Evolutionary conservation across 2,888 invertebrate genomes (phyloP).

Genomic region (Scrobipalpa costella): DNA sequence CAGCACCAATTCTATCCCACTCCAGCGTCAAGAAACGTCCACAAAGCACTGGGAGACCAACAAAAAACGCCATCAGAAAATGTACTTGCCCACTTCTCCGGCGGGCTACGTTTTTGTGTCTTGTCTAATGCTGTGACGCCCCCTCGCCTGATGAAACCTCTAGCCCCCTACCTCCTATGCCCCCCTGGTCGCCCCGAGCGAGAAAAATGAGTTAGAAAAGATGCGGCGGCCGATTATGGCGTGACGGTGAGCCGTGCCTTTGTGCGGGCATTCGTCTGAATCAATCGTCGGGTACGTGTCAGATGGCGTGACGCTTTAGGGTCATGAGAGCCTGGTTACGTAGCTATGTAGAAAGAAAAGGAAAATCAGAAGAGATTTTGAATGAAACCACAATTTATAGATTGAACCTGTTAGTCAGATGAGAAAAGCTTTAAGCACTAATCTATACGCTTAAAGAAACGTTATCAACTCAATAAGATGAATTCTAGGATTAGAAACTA

Average conservation of each 20-base stretch:
- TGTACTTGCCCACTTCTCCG: constrained; percentile 71
- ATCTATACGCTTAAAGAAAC: background rate
- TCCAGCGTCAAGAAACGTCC: constrained; percentile 36
- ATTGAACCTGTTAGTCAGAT: no score
- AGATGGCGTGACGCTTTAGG: constrained; percentile 47
- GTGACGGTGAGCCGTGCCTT: constrained; percentile 64
- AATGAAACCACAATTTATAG: no score
- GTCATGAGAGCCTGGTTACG: constrained; percentile 48
- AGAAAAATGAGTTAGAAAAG: constrained; percentile 82
- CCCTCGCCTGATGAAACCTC: constrained; percentile 68
- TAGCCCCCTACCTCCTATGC: constrained; percentile 35
- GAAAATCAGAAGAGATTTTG: no score
- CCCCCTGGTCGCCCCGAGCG: constrained; percentile 61
- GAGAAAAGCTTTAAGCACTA: background rate
- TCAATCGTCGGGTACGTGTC: constrained; percentile 65
- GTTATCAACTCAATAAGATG: background rate
- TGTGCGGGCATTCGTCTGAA: constrained; percentile 74
- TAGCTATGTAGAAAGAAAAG: background rate
- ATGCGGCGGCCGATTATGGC: constrained; percentile 78
- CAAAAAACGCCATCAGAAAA: constrained; percentile 68
- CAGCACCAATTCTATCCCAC: constrained; percentile 31
- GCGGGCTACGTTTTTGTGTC: constrained; percentile 77
- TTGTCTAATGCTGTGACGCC: constrained; percentile 80
- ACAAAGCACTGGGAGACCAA: constrained; percentile 37
- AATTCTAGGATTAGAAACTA: no score